phyloP scores from a whole-genome alignment of 2,888 invertebrate genomes.

The Lapara coniferarum region DNA sequence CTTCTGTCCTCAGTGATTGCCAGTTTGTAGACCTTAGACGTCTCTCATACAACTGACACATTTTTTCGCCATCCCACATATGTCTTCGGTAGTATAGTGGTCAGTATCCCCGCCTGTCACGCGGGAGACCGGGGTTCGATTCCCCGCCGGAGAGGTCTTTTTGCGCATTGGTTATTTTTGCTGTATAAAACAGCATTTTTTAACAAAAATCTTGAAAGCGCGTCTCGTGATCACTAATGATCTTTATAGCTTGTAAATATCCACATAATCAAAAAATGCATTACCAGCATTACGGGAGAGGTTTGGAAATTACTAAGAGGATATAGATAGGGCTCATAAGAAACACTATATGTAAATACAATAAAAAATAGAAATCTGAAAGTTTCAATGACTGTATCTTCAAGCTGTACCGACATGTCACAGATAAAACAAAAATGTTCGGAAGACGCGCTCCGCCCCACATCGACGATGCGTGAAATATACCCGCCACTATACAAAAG shows the following conservation, averaged over 20 bases:
- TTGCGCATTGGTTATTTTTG: not conserved
- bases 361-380: too few species aligned
- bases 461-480: conserved; percentile 69
- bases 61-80: too few species aligned
- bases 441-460: conserved; percentile 53
- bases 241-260: too few species aligned
- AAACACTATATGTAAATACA: too few species aligned
- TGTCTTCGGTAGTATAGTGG: conserved; percentile 80
- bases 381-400: not conserved
- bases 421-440: conserved; percentile 36
- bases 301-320: too few species aligned
- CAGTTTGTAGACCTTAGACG: too few species aligned
- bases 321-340: too few species aligned
- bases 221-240: too few species aligned
- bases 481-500: conserved; percentile 70
- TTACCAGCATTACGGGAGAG: too few species aligned
- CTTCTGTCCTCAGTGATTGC: too few species aligned
- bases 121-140: conserved; percentile 83
- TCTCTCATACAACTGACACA: too few species aligned
- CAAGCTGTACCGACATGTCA: not conserved
- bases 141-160: conserved; percentile 71
- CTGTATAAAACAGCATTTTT: not conserved
- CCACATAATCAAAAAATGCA: not conserved
- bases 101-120: conserved; percentile 82
- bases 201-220: too few species aligned